Percentiles rank a stretch among this genome's conserved stretches.
Evolutionary conservation across 2,888 invertebrate genomes (phyloP).

Genomic region (Phymatocera aterrima): DNA sequence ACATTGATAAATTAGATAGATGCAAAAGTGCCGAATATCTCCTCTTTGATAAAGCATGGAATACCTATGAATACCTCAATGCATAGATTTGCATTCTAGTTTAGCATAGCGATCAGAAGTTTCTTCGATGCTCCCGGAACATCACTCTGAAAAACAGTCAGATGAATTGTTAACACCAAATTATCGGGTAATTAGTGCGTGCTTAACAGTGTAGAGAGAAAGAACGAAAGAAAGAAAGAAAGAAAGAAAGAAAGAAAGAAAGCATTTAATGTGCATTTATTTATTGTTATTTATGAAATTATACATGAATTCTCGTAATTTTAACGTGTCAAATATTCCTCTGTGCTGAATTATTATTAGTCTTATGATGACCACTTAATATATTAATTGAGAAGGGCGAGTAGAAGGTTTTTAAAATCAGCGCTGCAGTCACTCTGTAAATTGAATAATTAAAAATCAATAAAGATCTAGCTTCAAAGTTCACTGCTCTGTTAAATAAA

Average conservation of each 20-base stretch:
- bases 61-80: conserved; percentile 6
- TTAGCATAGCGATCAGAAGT: conserved; percentile 70
- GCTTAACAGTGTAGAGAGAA: background rate
- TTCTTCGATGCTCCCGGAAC: conserved; percentile 66
- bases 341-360: background rate
- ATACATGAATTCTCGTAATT: conserved; percentile 9
- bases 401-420: conserved; percentile 71
- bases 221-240: background rate
- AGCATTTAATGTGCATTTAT: conserved; percentile 21
- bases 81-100: conserved; percentile 57
- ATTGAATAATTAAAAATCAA: conserved; percentile 51
- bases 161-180: conserved; percentile 11
- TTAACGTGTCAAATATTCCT: conserved; percentile 3
- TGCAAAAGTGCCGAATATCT: background rate
- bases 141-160: conserved; percentile 69
- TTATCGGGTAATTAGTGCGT: background rate
- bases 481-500: background rate
- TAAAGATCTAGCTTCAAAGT: background rate
- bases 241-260: conserved; percentile 23
- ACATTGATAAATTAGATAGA: conserved; percentile 15
- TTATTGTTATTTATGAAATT: conserved; percentile 42
- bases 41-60: conserved; percentile 31
- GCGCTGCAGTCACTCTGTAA: conserved; percentile 73
- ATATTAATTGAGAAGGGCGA: conserved; percentile 69
- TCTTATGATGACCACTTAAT: conserved; percentile 17